Evolutionary conservation across 2,888 invertebrate genomes (phyloP).

Genomic region (Argyresthia goedartella): DNA sequence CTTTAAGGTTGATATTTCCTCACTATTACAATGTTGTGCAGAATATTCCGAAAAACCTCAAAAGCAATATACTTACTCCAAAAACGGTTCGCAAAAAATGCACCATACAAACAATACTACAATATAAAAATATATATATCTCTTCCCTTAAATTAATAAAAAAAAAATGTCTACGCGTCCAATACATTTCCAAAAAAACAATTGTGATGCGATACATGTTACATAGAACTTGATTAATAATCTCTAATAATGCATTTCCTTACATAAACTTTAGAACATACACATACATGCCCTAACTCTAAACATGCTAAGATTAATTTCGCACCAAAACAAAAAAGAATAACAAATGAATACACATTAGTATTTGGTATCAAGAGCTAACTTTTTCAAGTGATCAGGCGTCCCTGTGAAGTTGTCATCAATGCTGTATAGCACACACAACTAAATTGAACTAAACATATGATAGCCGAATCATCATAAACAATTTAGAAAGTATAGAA

Average conservation of each 20-base stretch:
- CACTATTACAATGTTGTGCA: too few species aligned
- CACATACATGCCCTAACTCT: conserved; percentile 14
- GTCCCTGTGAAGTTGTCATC: too few species aligned
- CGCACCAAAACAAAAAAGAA: conserved; percentile 16
- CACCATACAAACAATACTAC: conserved; percentile 20
- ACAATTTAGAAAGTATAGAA: too few species aligned
- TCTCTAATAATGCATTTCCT: too few species aligned
- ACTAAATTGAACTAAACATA: too few species aligned
- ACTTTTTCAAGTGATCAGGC: conserved; percentile 14
- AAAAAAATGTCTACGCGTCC: conserved; percentile 1
- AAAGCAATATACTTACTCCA: too few species aligned
- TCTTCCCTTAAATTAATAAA: conserved; percentile 6
- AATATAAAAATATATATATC: conserved; percentile 43
- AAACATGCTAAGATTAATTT: conserved; percentile 21
- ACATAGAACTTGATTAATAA: not conserved
- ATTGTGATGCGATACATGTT: not conserved
- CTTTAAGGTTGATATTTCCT: too few species aligned
- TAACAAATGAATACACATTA: conserved; percentile 44
- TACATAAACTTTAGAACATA: not conserved
- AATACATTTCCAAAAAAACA: conserved; percentile 1
- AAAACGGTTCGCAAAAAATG: conserved; percentile 22
- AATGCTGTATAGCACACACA: too few species aligned
- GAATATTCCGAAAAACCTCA: too few species aligned
- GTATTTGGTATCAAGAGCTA: conserved; percentile 59
- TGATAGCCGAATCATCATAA: too few species aligned